Conservation (phyloP, 2,797 vertebrate species). For the Zonotrichia albicollis region DNA sequence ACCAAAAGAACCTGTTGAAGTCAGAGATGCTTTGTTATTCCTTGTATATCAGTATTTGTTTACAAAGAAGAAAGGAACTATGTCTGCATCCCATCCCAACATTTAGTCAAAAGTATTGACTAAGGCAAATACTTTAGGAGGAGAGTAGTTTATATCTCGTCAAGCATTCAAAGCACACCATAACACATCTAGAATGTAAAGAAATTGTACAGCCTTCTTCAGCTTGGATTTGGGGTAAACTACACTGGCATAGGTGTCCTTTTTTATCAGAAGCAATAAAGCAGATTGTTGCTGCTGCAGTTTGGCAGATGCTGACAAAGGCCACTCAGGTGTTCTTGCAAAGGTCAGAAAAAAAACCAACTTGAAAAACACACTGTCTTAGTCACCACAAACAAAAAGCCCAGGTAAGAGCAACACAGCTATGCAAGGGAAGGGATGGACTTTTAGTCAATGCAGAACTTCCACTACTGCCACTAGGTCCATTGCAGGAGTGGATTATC, state of each 20-base stretch:
- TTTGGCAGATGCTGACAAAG: background rate
- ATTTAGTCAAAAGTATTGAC: background rate
- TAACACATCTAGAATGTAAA: background rate
- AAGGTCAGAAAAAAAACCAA: background rate
- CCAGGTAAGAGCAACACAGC: background rate
- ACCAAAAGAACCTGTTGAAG: background rate
- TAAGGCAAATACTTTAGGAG: background rate
- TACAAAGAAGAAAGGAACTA: background rate
- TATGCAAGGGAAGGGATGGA: background rate
- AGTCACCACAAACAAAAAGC: background rate
- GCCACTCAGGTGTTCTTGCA: background rate
- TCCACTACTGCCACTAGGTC: background rate
- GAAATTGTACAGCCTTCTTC: background rate
- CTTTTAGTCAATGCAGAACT: background rate
- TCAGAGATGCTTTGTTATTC: background rate
- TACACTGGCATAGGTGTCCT: background rate
- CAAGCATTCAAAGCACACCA: background rate
- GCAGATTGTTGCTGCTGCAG: background rate
- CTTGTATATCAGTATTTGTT: background rate
- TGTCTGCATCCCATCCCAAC: background rate
- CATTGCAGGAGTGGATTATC: background rate
- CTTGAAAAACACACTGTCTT: background rate
- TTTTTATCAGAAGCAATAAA: background rate
- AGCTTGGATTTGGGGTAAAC: background rate
- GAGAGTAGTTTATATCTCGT: background rate